Evolutionary conservation across 2,797 vertebrate species (phyloP), one percentile per base, ranked within the genome.

Genomic region (Phrynocephalus vlangalii): DNA sequence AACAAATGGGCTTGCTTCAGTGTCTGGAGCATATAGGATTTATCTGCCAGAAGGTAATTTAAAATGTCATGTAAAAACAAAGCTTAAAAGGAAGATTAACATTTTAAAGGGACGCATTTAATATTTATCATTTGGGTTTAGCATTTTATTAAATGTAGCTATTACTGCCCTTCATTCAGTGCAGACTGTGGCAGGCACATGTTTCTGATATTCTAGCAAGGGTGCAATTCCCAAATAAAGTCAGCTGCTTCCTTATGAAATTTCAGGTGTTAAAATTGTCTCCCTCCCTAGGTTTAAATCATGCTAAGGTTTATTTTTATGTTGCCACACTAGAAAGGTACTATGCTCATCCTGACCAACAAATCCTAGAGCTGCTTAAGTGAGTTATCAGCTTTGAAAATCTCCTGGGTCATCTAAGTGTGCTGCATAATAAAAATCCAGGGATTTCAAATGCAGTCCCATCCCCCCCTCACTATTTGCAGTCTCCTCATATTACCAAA

Each of bases 1-100:
- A 94, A 88, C 66, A 90, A 83, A 85, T 28, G 0, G 2, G 15
- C 50, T 84, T 82, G 6, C 78, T 91, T 85, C 6, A 2, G 50
- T 38, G 52, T 73, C 91, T 87, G 28, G 38, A 66, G 24, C 68
- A 33, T 76, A 85, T 15, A 1, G 66, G 87, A 38, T 87, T 84
- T 89, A 80, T 86, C 83, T 94, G 66, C 91, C 91, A 90, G 72
- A 86, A 90, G 67, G 79, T 95, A 96, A 95, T 94, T 93, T 91
- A 91, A 94, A 89, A 86, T 94, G 92, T 88, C 30, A 88, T 86
- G 52, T 94, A 91, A 94, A 95, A 94, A 86, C 91, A 93, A 92
- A 93, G 60, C 89, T 16, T 89, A 93, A 94, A 93, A 78, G 80
- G 81, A 88, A 89, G 67, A 92, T 84, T 84, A 91, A 91, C 84